Conservation (phyloP, 2,888 invertebrate species). For the Lasius fuliginosus region DNA sequence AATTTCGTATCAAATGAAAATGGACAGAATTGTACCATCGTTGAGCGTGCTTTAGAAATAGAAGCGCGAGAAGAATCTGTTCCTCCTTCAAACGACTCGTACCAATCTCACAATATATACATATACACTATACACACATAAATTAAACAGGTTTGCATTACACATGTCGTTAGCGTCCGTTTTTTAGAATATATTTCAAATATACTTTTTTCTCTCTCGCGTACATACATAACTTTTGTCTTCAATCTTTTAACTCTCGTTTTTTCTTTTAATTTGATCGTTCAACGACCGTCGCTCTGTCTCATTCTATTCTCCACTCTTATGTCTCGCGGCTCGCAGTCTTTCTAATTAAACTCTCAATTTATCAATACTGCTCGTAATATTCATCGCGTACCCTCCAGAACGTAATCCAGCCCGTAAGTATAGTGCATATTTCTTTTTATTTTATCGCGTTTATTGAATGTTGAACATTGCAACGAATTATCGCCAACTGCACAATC, state of each 20-base stretch:
- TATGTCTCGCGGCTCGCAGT: conserved; percentile 80
- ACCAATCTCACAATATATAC: conserved; percentile 73
- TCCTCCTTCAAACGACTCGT: conserved; percentile 65
- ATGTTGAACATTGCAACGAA: conserved; percentile 2
- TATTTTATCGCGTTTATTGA: conserved; percentile 39
- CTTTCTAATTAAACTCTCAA: conserved; percentile 80
- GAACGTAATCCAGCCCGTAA: conserved; percentile 67
- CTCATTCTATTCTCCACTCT: conserved; percentile 50
- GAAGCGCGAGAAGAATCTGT: conserved; percentile 76
- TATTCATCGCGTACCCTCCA: conserved; percentile 79
- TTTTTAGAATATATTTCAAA: conserved; percentile 77
- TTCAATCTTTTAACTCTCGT: conserved; percentile 28
- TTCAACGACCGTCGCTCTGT: conserved; percentile 36
- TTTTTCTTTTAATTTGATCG: conserved; percentile 43
- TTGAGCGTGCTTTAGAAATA: conserved; percentile 74
- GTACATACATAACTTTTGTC: conserved; percentile 42
- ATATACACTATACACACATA: conserved; percentile 72
- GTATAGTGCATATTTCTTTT: conserved; percentile 67
- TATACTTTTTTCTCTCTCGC: conserved; percentile 68
- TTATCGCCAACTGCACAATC: conserved; percentile 35
- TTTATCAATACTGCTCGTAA: conserved; percentile 86
- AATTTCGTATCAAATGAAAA: conserved; percentile 18
- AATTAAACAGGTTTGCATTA: conserved; percentile 70
- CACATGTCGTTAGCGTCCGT: conserved; percentile 39
- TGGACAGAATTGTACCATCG: conserved; percentile 54